Percentiles rank a stretch among this genome's conserved stretches.
phyloP scores from a whole-genome alignment of 2,113 vertebrate species.

The Platysteira castanea region DNA sequence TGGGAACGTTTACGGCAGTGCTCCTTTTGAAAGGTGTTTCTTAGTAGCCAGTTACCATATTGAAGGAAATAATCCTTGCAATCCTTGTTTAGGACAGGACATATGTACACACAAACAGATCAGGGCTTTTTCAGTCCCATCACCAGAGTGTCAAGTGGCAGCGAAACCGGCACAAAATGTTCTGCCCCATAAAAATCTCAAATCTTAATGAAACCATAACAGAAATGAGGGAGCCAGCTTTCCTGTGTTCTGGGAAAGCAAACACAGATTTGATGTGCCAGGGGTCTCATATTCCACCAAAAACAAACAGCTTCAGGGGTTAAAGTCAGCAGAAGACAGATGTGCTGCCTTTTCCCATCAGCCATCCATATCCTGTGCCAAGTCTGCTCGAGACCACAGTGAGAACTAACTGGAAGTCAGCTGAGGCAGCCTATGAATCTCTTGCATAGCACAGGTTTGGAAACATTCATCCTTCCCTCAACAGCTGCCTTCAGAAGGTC shows the following conservation, averaged over 20 bases:
- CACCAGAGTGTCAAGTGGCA: neutral
- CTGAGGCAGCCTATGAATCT: neutral
- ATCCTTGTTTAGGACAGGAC: neutral
- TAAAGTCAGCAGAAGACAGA: neutral
- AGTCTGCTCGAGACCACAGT: neutral
- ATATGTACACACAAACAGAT: neutral
- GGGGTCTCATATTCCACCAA: neutral
- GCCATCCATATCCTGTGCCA: neutral
- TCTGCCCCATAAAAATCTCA: neutral
- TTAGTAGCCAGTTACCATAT: neutral
- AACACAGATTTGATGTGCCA: neutral
- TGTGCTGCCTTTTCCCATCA: neutral
- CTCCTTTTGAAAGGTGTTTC: neutral
- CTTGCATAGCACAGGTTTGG: neutral
- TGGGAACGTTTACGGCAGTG: rapidly evolving
- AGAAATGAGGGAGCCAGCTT: neutral
- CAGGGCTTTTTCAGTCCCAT: neutral
- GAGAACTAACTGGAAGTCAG: neutral
- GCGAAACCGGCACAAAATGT: neutral
- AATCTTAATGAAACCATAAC: neutral
- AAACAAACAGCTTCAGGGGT: neutral
- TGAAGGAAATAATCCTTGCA: neutral
- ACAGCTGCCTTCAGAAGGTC: neutral
- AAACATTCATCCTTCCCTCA: neutral
- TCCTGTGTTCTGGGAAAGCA: neutral